A percentile compares a stretch with the other conserved stretches of the same genome.
Conservation (phyloP, 1,140 invertebrate genomes). For the Eurosta solidaginis region DNA sequence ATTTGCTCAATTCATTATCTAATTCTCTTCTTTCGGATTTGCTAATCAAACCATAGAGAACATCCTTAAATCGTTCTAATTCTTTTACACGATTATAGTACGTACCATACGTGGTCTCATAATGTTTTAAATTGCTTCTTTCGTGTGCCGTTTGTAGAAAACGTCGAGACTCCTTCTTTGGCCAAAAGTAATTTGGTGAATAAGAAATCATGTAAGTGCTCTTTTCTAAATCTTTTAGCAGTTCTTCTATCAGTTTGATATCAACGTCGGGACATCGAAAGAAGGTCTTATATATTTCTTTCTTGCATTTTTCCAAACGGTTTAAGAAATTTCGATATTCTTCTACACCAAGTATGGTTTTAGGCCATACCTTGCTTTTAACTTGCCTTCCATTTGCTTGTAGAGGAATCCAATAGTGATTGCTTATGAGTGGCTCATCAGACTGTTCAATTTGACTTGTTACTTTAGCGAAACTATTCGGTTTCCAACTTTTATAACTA, state of each 20-base stretch:
- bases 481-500: neutral
- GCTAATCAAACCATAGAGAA: neutral
- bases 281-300: constrained; percentile 29
- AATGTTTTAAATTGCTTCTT: constrained; percentile 8
- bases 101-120: constrained; percentile 34
- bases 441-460: neutral
- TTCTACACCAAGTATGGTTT: neutral
- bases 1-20: constrained; percentile 16
- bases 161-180: constrained; percentile 13
- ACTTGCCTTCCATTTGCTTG: neutral
- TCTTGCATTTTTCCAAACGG: constrained; percentile 31
- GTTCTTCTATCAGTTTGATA: constrained; percentile 5
- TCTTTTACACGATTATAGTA: constrained; percentile 33
- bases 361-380: constrained; percentile 28
- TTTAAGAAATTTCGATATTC: constrained; percentile 33
- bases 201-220: constrained; percentile 24
- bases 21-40: constrained; percentile 5
- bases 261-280: constrained; percentile 19
- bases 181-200: constrained; percentile 29
- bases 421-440: constrained; percentile 31
- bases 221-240: constrained; percentile 30
- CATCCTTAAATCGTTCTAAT: constrained; percentile 30
- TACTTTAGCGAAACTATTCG: neutral
- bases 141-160: neutral
- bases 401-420: constrained; percentile 30